Conservation (phyloP, 2,888 invertebrate species). For the Sinopyrophorus schimmeli region DNA sequence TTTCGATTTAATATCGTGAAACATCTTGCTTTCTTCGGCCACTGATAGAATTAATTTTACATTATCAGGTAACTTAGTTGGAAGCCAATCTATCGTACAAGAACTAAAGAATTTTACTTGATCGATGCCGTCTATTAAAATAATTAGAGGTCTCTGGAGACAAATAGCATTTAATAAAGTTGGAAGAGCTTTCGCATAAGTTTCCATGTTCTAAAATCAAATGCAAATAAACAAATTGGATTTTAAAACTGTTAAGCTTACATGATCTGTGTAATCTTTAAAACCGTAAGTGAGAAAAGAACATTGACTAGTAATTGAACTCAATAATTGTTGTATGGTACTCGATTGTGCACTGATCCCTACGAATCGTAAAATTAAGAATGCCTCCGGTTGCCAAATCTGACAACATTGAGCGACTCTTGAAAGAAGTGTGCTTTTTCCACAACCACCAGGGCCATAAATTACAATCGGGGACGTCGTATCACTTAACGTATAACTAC, state of each 20-base stretch:
- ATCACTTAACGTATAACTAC: conserved; percentile 67
- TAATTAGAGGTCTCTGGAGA: conserved; percentile 64
- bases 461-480: conserved; percentile 69
- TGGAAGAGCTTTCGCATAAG: conserved; percentile 67
- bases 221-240: conserved; percentile 9
- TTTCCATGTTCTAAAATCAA: conserved; percentile 67
- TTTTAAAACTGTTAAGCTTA: conserved; percentile 49
- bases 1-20: conserved; percentile 50
- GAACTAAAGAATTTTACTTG: conserved; percentile 62
- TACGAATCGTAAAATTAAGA: conserved; percentile 62
- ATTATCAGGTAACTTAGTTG: conserved; percentile 70
- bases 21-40: conserved; percentile 60
- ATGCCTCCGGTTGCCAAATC: conserved; percentile 65
- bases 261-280: conserved; percentile 65
- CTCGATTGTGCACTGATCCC: conserved; percentile 68
- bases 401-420: conserved; percentile 69
- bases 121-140: conserved; percentile 79
- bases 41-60: conserved; percentile 78
- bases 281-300: conserved; percentile 70
- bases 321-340: conserved; percentile 71
- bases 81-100: conserved; percentile 74
- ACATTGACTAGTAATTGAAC: conserved; percentile 76
- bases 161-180: conserved; percentile 60
- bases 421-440: conserved; percentile 80
- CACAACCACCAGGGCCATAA: conserved; percentile 79